Evolutionary conservation across 2,888 invertebrate species (phyloP).

Genomic region (Caenorhabditis drosophilae): DNA sequence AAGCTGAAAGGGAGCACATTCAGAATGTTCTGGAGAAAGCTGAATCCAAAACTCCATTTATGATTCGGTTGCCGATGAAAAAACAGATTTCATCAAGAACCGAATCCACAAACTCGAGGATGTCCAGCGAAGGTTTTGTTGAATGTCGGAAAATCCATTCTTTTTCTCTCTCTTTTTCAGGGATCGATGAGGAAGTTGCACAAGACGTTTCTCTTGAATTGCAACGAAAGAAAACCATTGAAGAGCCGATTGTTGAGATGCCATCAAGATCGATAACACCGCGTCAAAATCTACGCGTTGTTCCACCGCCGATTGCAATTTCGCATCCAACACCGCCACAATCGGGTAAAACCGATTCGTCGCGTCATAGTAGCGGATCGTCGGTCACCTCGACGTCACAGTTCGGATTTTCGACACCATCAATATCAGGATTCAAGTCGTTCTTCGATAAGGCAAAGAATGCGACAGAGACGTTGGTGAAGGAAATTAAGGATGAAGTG

Average conservation of each 20-base stretch:
- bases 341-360: constrained; percentile 27
- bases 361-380: constrained; percentile 27
- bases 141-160: too few species aligned
- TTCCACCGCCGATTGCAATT: constrained; percentile 38
- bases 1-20: constrained; percentile 60
- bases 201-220: constrained; percentile 12
- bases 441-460: constrained; percentile 39
- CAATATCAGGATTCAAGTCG: constrained; percentile 28
- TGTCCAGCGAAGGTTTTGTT: constrained; percentile 25
- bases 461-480: constrained; percentile 30
- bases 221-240: constrained; percentile 8
- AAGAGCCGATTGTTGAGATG: constrained; percentile 23
- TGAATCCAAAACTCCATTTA: constrained; percentile 46
- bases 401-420: constrained; percentile 28
- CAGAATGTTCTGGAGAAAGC: constrained; percentile 57
- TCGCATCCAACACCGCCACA: constrained; percentile 35
- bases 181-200: constrained; percentile 30
- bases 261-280: constrained; percentile 27
- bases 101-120: constrained; percentile 31
- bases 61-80: constrained; percentile 24
- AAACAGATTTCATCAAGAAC: constrained; percentile 37
- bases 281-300: constrained; percentile 24
- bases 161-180: too few species aligned
- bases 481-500: constrained; percentile 29
- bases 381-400: constrained; percentile 15